Conservation (phyloP, 2,888 invertebrate genomes). For the Cryptophagus acutangulus region DNA sequence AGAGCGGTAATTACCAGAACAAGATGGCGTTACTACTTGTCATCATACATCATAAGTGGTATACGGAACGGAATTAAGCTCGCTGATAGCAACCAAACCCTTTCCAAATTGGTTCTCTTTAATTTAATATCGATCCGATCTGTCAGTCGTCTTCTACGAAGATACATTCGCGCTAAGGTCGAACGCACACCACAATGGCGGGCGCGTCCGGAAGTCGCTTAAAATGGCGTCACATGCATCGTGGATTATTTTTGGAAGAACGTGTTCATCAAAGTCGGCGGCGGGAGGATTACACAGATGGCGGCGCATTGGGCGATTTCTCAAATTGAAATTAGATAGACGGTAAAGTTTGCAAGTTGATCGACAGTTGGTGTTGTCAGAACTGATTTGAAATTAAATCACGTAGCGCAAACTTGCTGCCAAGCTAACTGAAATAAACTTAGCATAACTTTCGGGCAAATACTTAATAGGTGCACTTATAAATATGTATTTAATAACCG, state of each 20-base stretch:
- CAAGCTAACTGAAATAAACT: slow-evolving; percentile 6
- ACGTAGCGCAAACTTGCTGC: slow-evolving; percentile 14
- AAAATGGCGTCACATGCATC: background rate
- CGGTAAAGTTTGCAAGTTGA: slow-evolving; percentile 32
- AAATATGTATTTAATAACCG: slow-evolving; percentile 1
- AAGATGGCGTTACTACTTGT: slow-evolving; percentile 37
- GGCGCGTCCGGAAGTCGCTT: slow-evolving; percentile 1
- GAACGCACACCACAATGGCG: background rate
- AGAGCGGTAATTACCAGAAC: slow-evolving; percentile 36
- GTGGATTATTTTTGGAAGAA: slow-evolving; percentile 1
- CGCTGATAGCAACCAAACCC: slow-evolving; percentile 35
- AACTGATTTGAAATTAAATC: slow-evolving; percentile 26
- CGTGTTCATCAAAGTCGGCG: background rate
- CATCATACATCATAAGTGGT: slow-evolving; percentile 38
- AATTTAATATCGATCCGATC: slow-evolving; percentile 28
- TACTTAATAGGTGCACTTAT: slow-evolving; percentile 2
- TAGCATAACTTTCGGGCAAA: slow-evolving; percentile 6
- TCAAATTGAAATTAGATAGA: slow-evolving; percentile 37
- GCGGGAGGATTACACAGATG: slow-evolving; percentile 22
- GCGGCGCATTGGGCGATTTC: slow-evolving; percentile 30
- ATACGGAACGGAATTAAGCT: slow-evolving; percentile 29
- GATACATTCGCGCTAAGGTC: slow-evolving; percentile 13
- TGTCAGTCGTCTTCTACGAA: slow-evolving; percentile 16
- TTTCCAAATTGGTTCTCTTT: slow-evolving; percentile 38
- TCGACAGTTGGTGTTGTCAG: slow-evolving; percentile 32